Base-by-base conservation (phyloP, 2,888 invertebrate genomes). In the Tanytarsus gracilentus region DNA sequence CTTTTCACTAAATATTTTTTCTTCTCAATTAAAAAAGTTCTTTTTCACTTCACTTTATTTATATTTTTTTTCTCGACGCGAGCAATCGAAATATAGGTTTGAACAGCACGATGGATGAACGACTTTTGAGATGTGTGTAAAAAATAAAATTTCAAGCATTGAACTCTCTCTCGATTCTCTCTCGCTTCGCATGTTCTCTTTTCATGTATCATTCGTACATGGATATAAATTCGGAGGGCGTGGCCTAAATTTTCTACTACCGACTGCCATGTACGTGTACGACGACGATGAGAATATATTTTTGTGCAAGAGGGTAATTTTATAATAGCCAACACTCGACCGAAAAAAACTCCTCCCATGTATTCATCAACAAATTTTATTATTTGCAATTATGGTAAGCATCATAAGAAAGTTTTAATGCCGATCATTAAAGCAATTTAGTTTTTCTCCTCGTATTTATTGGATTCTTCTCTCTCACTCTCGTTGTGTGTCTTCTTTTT, bases 371-470 rank as follows among this genome's bases (percentile, higher is more conserved):
- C 23, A 58, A 58, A 58, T 58, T 58, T 58, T 58, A 58, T 58
- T 58, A 40, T 58, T 58, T 58, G 58, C 58, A 58, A 58, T 58
- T 48, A 56, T 30, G 39, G 26, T 30, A 39, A 56, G 55, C 55
- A 39, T 26, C 55, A 56, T 56, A 58, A 48, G 48, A 58, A 58
- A 58, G 40, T 58, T 58, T 58, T 58, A 58, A 58, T 58, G 58
- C n/a, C 58, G 58, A 58, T 58, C 58, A 58, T 58, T 58, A 58
- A 39, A 58, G 58, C 58, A 58, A 58, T 58, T 58, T 58, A 58
- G 58, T 58, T 58, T 58, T 25, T 55, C 18, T 44, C 23, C 44
- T 18, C 11, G 8, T 44, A 16, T 36, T 36, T 36, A 36, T 44
- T 18, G 18, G 9, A 23, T 21, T 18, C 3, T 18, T 11, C 23